Base-by-base conservation (phyloP, 2,113 vertebrate species). In the Tautogolabrus adspersus region DNA sequence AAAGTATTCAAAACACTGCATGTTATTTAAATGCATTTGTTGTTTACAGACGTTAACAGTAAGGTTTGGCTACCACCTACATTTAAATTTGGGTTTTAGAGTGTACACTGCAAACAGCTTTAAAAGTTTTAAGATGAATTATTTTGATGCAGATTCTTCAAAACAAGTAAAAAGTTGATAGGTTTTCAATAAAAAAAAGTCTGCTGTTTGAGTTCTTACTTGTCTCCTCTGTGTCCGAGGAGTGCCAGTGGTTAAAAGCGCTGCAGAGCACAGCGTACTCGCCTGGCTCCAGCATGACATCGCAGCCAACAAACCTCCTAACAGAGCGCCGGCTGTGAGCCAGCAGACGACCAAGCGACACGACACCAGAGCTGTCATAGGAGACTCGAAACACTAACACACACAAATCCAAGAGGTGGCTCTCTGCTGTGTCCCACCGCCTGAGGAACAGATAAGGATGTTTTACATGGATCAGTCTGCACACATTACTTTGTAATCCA, bases 241-340 rank as follows among this genome's bases (percentile, higher is more conserved):
- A n/a, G 37, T 85, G 91, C 97, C 97, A 98, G 94, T 98, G 97
- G 94, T 98, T 98, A 88, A 98, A 98, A 78, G 97, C 97, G 70
- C 96, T 97, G 95, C 97, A 97, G 68, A 97, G 96, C 0, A 97
- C 97, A 0, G 96, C 97, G 0, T 98, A 98, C 40, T 98, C 96
- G 16, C 97, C 97, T 0, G 97, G 97, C 90, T 98, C 97, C 94
- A 98, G 94, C 97, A 98, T 98, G 23, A 97, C 93, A 0, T 98
- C 96, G 0, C 97, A 98, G 88, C 96, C 96, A 72, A 98, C 97
- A 0, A 98, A 98, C 89, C 97, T 97, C 92, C 97, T 96, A 49
- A 98, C 97, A 0, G 96, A 96, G 1, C 97, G 94, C 52, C 96
- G 96, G 93, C 97, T 98, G 94, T 98, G 97, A 0, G 96, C 96